Base-by-base conservation (phyloP, 2,797 vertebrate species). In the Xiphophorus birchmanni region DNA sequence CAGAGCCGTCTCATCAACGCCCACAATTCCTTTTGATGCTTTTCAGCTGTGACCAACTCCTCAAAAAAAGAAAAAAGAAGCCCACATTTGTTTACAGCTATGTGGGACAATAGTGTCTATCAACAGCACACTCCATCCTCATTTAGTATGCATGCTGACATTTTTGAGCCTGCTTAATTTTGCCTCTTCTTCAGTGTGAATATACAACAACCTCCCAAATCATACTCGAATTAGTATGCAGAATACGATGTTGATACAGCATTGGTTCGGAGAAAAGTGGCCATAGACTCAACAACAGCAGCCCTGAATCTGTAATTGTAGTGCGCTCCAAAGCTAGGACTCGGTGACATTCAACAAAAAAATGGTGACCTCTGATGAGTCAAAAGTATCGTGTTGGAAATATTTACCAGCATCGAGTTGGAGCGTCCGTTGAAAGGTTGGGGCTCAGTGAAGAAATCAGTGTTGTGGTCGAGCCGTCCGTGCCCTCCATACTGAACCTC, bases 391-490 rank as follows among this genome's bases (percentile, higher is more conserved):
- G 72, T 4, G 74, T 6, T 54, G 77, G 67, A 80, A 80, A 88
- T 84, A 85, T 94, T 95, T 96, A 99, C 99, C 98, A 96, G 89
- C 83, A 98, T 90, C 44, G 97, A 99, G 95, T 96, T 91, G 73
- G 93, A 78, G 44, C 94, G 95, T 2, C 95, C 95, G 79, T 97
- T 97, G 90, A 96, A 97, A 85, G 93, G 88, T 84, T 94, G 87
- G 32, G 92, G 1, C 83, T 98, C 96, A 1, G 96, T 96, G 93
- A 98, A 98, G 93, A 97, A 99, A 23, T 99, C 97, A 0, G 97
- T 98, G 86, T 72, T 94, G 93, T 99, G 97, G 94, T 99, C 96
- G 93, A 99, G 87, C 78, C 99, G 96, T 82, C 96, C 96, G 89
- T 99, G 98, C n/a, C 99, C 99, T 82, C 98, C 98, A 45, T 98